Conservation (phyloP, 2,113 vertebrate genomes). For the Camelus bactrianus region DNA sequence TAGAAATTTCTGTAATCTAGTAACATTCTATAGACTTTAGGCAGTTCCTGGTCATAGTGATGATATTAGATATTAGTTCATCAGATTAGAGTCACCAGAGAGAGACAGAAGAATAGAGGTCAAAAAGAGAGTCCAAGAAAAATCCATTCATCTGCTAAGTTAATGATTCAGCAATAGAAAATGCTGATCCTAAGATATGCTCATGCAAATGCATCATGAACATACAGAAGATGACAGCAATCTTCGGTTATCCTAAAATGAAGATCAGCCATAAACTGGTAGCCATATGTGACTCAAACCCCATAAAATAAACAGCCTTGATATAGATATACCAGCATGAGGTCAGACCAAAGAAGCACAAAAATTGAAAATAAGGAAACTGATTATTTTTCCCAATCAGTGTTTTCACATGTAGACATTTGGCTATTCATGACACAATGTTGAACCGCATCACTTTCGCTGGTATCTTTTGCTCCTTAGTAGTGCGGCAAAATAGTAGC, state of each 20-base stretch:
- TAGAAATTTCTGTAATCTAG: neutral
- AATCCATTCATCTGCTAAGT: neutral
- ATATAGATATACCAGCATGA: neutral
- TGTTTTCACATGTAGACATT: neutral
- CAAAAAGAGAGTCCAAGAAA: neutral
- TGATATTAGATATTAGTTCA: neutral
- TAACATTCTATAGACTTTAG: neutral
- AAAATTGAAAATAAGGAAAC: neutral
- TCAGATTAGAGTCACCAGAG: neutral
- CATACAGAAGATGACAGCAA: neutral
- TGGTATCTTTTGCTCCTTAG: neutral
- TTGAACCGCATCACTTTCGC: neutral
- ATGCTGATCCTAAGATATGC: neutral
- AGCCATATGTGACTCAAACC: neutral
- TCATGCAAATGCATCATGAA: neutral
- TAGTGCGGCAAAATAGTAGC: constrained; percentile 20
- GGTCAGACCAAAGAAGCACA: neutral
- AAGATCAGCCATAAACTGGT: neutral
- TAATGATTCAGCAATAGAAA: constrained; percentile 21
- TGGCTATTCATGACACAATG: neutral
- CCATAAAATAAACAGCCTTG: neutral
- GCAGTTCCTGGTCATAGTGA: neutral
- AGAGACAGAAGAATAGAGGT: neutral
- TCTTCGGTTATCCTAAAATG: constrained; percentile 12
- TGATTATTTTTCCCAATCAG: neutral